A percentile compares a stretch with the other conserved stretches of the same genome.
These are phyloP conservation scores for Enteromius paludinosus DNA, from an alignment of 2,797 vertebrate species.

Conservation along the genomic window DNA sequence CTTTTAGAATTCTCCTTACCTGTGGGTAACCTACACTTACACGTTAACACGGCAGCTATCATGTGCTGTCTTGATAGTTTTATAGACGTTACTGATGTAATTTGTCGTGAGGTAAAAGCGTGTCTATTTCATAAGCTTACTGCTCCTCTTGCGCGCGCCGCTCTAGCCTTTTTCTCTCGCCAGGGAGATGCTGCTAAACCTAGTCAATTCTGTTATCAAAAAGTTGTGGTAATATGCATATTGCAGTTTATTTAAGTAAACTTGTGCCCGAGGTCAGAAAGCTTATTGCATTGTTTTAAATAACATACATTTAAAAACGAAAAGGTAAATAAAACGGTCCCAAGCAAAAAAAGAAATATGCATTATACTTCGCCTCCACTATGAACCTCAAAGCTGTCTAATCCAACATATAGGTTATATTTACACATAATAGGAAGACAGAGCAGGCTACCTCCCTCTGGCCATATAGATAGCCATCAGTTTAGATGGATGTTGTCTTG, in stretches of 20 bases:
- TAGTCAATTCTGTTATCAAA: background rate
- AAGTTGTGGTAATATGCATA: background rate
- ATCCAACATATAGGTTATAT: slow-evolving; percentile 4
- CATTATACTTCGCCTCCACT: background rate
- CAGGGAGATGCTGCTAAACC: background rate
- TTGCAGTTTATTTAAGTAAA: background rate
- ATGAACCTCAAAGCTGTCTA: background rate
- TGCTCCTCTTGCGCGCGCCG: background rate
- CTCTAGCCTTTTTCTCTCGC: too few species aligned
- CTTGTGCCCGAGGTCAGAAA: background rate
- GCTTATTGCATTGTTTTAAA: too few species aligned
- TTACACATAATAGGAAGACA: slow-evolving; percentile 8
- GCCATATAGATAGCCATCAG: background rate
- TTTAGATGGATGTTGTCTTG: background rate
- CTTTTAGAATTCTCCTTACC: background rate
- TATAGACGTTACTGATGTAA: background rate
- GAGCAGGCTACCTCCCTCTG: too few species aligned
- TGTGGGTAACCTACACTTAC: background rate
- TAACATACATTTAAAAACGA: background rate
- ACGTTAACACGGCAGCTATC: background rate
- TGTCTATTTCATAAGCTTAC: background rate
- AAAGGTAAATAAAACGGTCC: background rate
- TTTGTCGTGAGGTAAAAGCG: background rate
- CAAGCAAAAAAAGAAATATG: background rate
- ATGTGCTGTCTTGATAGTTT: background rate